Percentiles rank a stretch among this genome's conserved stretches.
phyloP scores from a whole-genome alignment of 2,113 vertebrate genomes.

The Casuarius casuarius region DNA sequence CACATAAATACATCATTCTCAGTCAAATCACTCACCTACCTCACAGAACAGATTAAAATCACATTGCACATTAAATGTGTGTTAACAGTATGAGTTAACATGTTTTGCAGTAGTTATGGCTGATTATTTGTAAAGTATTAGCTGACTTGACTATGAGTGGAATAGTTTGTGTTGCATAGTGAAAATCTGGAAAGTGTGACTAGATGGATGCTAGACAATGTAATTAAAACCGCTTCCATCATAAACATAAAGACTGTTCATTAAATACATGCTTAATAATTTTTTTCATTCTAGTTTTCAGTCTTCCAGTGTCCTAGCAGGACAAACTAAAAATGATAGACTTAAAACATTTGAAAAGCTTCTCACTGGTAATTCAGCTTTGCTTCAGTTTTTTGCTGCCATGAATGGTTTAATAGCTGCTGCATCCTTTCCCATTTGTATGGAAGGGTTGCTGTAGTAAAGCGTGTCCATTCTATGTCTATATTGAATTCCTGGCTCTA shows the following conservation, averaged over 20 bases:
- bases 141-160: not conserved
- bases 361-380: not conserved
- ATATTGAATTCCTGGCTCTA: not conserved
- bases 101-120: not conserved
- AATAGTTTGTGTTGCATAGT: not conserved
- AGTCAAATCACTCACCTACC: rapidly evolving
- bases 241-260: not conserved
- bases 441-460: not conserved
- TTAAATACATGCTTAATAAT: not conserved
- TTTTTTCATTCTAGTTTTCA: not conserved
- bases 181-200: not conserved
- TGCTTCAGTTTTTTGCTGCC: not conserved
- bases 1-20: not conserved
- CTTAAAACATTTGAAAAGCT: not conserved
- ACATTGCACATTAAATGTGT: not conserved
- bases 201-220: not conserved
- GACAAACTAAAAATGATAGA: not conserved
- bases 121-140: not conserved
- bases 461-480: not conserved
- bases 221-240: not conserved
- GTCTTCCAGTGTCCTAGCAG: not conserved
- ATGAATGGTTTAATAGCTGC: not conserved
- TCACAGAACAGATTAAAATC: not conserved
- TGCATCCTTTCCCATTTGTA: not conserved
- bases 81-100: not conserved